phyloP scores from a whole-genome alignment of 2,113 vertebrate species.

The Python bivittatus region DNA sequence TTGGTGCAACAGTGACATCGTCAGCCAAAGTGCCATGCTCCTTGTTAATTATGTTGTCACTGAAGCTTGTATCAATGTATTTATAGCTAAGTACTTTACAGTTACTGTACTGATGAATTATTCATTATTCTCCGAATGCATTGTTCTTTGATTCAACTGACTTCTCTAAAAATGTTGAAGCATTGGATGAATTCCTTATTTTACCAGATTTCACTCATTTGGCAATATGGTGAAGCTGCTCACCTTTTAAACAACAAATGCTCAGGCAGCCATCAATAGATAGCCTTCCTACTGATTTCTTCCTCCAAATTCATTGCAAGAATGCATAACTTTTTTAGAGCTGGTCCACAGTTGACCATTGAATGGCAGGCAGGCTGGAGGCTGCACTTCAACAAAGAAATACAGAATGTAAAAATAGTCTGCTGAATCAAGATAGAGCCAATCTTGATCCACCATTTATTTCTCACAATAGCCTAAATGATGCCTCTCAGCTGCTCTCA shows the following conservation, averaged over 20 bases:
- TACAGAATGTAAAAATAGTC: background rate
- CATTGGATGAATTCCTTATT: conserved; percentile 36
- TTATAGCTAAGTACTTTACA: conserved; percentile 45
- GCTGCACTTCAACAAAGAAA: background rate
- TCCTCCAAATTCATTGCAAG: background rate
- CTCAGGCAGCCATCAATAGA: conserved; percentile 20
- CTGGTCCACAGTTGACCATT: background rate
- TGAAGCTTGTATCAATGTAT: conserved; percentile 28
- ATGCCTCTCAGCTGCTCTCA: background rate
- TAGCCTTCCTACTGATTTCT: conserved; percentile 42
- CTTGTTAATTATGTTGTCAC: conserved; percentile 47
- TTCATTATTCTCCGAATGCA: conserved; percentile 43
- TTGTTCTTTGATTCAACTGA: conserved; percentile 54
- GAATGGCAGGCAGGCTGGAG: background rate
- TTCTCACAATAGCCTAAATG: background rate
- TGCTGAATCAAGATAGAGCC: background rate
- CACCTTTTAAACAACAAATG: conserved; percentile 8
- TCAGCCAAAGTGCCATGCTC: background rate
- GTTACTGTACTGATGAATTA: conserved; percentile 22
- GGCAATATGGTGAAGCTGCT: conserved; percentile 17
- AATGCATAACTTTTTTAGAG: background rate
- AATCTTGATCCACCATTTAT: background rate
- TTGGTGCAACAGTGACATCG: background rate
- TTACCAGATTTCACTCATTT: conserved; percentile 50
- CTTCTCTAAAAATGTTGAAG: conserved; percentile 17